These are phyloP conservation scores for Cotesia glomerata DNA, from an alignment of 1,140 invertebrate genomes.

Conservation along the genomic window DNA sequence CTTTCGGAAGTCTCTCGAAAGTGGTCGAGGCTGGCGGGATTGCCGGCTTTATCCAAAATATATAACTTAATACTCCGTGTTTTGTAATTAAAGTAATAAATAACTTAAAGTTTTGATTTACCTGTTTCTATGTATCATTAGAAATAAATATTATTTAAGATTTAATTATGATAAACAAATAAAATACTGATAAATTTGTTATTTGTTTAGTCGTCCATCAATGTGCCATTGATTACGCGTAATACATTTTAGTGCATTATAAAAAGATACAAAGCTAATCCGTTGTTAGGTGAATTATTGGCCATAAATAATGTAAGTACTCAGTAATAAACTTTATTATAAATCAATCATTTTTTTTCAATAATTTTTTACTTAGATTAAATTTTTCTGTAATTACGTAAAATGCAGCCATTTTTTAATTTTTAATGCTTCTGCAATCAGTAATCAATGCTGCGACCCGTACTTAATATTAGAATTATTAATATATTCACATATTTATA, in stretches of 20 bases:
- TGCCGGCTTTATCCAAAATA: constrained; percentile 29
- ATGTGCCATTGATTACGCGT: constrained; percentile 35
- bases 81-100: neutral
- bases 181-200: neutral
- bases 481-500: neutral
- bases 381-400: neutral
- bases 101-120: neutral
- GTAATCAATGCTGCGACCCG: neutral
- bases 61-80: neutral
- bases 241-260: constrained; percentile 2
- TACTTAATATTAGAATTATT: neutral
- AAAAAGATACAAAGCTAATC: constrained; percentile 24
- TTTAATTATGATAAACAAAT: neutral
- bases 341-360: neutral
- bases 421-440: neutral
- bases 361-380: neutral
- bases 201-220: neutral
- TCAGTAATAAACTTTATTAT: constrained; percentile 16
- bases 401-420: neutral
- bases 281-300: constrained; percentile 14
- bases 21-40: constrained; percentile 3
- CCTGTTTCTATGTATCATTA: neutral
- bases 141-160: constrained; percentile 1
- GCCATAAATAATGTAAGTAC: constrained; percentile 43
- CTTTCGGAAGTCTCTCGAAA: constrained; percentile 43